phyloP scores from a whole-genome alignment of 2,797 vertebrate genomes.

The Podarcis siculus region DNA sequence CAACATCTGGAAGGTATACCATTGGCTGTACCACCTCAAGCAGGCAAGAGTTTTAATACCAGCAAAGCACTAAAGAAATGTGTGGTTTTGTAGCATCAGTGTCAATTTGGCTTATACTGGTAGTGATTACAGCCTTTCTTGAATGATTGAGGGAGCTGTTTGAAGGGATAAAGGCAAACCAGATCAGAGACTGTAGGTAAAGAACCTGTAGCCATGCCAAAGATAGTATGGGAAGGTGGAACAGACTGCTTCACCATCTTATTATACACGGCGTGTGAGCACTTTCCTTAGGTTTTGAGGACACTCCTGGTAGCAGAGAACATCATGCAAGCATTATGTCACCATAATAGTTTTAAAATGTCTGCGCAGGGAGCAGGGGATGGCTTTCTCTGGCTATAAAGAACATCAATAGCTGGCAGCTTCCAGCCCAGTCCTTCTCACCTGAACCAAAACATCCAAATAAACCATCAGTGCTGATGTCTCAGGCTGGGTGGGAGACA shows the following conservation, averaged over 20 bases:
- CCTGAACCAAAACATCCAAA: background rate
- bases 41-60: background rate
- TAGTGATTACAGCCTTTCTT: background rate
- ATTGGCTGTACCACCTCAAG: too few relatives aligned
- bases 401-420: background rate
- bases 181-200: background rate
- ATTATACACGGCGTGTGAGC: background rate
- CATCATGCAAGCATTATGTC: background rate
- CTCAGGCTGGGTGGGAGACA: background rate
- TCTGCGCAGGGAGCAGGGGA: background rate
- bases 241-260: background rate
- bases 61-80: background rate
- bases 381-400: background rate
- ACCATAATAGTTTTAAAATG: background rate
- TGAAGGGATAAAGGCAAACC: background rate
- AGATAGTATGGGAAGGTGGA: background rate
- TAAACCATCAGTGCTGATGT: background rate
- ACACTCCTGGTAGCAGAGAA: background rate
- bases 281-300: too few relatives aligned
- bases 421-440: background rate
- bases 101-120: background rate
- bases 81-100: background rate
- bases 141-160: background rate
- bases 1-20: too few relatives aligned
- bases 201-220: background rate